Percentiles rank a stretch among this genome's conserved stretches.
phyloP scores from a whole-genome alignment of 2,113 vertebrate genomes.

The Carlito syrichta region DNA sequence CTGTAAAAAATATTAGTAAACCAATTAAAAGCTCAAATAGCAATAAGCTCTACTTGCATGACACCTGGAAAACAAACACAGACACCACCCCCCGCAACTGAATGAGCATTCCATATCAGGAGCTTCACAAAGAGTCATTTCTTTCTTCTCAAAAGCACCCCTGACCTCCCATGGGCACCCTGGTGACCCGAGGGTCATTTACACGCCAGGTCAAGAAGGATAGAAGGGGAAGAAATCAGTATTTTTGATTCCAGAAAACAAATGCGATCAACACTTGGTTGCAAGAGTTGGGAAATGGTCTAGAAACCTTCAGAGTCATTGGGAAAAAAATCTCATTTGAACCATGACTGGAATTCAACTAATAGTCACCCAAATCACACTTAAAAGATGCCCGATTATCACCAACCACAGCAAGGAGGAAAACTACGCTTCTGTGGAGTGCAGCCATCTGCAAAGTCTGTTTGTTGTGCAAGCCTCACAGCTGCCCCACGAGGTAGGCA shows the following conservation, averaged over 20 bases:
- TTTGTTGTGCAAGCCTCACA: neutral
- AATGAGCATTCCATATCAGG: constrained; percentile 1
- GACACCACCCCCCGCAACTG: neutral
- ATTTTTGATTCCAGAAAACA: neutral
- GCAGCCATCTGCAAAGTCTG: neutral
- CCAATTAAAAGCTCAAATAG: constrained; percentile 84
- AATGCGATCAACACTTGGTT: neutral
- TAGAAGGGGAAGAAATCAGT: neutral
- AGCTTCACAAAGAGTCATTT: constrained; percentile 27
- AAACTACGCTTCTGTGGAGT: neutral
- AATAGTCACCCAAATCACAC: constrained; percentile 40
- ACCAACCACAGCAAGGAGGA: neutral
- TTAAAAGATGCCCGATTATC: neutral
- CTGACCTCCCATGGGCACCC: neutral
- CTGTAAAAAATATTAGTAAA: constrained; percentile 82
- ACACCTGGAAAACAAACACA: constrained; percentile 43
- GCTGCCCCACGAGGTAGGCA: fast-evolving
- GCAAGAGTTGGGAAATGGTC: neutral
- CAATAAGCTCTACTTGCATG: constrained; percentile 75
- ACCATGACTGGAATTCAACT: constrained; percentile 13
- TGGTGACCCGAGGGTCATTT: neutral
- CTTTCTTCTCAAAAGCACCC: constrained; percentile 24
- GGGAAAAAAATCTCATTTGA: constrained; percentile 34
- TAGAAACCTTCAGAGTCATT: neutral
- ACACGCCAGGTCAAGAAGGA: neutral